Percentiles rank a stretch among this genome's conserved stretches.
phyloP scores from a whole-genome alignment of 2,797 vertebrate species.

The Ceryle rudis region DNA sequence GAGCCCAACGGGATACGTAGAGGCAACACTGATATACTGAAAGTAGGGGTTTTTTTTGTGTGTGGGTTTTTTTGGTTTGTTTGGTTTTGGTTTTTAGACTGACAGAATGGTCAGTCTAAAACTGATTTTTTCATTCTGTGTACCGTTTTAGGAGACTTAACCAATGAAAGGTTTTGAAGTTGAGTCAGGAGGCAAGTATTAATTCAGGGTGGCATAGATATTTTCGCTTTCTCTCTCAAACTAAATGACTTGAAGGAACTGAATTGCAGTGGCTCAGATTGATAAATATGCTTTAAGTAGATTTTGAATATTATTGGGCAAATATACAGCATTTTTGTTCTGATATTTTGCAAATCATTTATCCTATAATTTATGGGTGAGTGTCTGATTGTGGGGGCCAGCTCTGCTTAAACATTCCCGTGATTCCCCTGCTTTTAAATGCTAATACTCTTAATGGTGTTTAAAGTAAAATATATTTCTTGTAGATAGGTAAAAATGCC shows the following conservation, averaged over 20 bases:
- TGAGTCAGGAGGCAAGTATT: not conserved
- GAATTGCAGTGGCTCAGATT: not conserved
- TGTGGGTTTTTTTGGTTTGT: too few species aligned
- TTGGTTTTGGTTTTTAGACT: too few species aligned
- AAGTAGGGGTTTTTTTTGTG: not conserved
- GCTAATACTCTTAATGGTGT: not conserved
- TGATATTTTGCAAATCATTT: not conserved
- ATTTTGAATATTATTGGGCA: not conserved
- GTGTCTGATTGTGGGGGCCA: accelerated
- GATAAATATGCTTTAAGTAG: not conserved
- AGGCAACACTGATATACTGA: not conserved
- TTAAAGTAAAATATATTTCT: not conserved
- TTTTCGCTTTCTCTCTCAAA: not conserved
- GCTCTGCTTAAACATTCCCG: not conserved
- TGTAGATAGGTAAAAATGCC: not conserved
- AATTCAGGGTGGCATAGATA: not conserved
- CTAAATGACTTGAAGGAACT: not conserved
- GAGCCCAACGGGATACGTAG: not conserved
- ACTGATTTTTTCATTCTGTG: not conserved
- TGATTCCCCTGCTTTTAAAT: not conserved
- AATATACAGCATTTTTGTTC: not conserved
- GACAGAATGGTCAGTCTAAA: not conserved
- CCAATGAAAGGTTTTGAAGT: not conserved
- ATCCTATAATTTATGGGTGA: not conserved
- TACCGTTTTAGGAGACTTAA: not conserved